Evolutionary conservation across 2,797 vertebrate genomes (phyloP).

Genomic region (Bovichtus variegatus): DNA sequence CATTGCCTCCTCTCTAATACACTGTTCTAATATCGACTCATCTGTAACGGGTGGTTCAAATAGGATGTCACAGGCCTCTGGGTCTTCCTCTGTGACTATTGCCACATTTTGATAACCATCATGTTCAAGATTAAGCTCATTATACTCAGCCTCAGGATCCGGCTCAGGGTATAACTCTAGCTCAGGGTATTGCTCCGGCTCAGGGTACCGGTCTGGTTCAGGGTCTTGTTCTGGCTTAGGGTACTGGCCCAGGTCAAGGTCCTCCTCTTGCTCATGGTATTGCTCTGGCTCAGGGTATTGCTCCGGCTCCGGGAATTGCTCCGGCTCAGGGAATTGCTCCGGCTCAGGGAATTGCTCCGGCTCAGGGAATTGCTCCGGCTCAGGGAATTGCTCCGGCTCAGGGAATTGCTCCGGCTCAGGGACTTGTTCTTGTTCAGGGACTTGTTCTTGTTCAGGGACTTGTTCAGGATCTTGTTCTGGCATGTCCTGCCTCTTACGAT

Average conservation of each 20-base stretch:
- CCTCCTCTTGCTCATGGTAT: background rate
- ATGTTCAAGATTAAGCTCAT: constrained; percentile 46
- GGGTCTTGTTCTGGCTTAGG: constrained; percentile 15
- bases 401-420: background rate
- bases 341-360: background rate
- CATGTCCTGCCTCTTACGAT: constrained; percentile 67
- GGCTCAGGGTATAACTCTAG: constrained; percentile 20
- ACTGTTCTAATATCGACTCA: constrained; percentile 77
- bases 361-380: background rate
- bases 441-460: constrained; percentile 7
- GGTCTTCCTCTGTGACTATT: constrained; percentile 56
- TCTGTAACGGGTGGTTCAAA: constrained; percentile 66
- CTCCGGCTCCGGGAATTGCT: background rate
- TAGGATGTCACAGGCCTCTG: constrained; percentile 37
- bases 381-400: constrained; percentile 1
- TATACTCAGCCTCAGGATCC: constrained; percentile 43
- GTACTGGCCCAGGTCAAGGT: constrained; percentile 3
- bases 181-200: constrained; percentile 23
- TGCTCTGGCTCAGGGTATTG: background rate
- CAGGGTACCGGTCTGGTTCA: constrained; percentile 13
- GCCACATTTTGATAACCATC: constrained; percentile 53
- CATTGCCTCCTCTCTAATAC: constrained; percentile 80
- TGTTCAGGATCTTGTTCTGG: constrained; percentile 65
- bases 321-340: background rate
- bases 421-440: background rate